Evolutionary conservation across 1,140 invertebrate genomes (phyloP), one percentile per base, ranked within the genome.

Genomic region (Tetragonula clypearis): DNA sequence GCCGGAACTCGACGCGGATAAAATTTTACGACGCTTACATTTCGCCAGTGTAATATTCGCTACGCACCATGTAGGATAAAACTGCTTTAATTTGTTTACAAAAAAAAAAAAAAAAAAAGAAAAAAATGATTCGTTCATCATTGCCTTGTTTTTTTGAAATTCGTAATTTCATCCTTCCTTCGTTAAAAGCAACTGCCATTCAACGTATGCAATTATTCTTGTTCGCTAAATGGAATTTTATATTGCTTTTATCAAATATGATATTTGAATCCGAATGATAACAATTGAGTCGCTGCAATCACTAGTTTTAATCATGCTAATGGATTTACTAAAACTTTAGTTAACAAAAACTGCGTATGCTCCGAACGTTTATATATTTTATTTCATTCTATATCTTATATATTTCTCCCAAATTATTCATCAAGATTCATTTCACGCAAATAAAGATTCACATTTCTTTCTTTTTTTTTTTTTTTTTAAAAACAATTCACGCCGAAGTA

Each of bases 1-100:
- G 58, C 56, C 60, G 55, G 68, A 77, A 72, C 62, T 69, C 65
- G 86, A 78, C 82, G 60, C 75, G 74, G 41, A 79, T 82, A 79
- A 87, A 88, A 85, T 87, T 85, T 75, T 35, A 85, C 35, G 72
- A 86, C 69, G 49, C 74, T 80, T 86, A 69, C 62, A 72, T 56
- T 72, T 79, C 80, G 60, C 41, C 65, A 75, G 72, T 56, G 55
- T 74, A 79, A 79, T 11, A 79, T 11, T 30, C 30, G 72, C 75
- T 79, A 88, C 78, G 72, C 58, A 86, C 41, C 79, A 53, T 49
- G 23, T 68, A 55, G 65, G 60, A 66, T 66, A 66, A 77, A 85
- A 85, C n/a, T 15, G 65, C 17, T 72, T 65, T 56, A 79, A 79
- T 65, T 30, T 75, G 6, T n/a, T 26, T 21, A 35, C 30, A 19